A percentile compares a stretch with the other conserved stretches of the same genome.
These are phyloP conservation scores for Harpalus rubripes DNA, from an alignment of 2,888 invertebrate genomes.

Conservation along the genomic window DNA sequence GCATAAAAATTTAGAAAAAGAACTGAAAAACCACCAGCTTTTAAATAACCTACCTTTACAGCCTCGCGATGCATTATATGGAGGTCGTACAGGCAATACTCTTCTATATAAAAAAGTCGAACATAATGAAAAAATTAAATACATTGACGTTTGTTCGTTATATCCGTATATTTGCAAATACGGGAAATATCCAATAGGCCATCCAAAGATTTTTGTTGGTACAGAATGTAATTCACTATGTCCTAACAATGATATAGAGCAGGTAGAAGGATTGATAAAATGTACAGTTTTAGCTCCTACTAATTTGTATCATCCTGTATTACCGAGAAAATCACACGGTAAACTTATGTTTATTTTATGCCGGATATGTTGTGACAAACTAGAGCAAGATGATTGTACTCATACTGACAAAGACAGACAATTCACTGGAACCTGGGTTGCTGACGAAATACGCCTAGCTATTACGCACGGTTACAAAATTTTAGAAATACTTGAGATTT, in stretches of 20 bases:
- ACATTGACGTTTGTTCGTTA: not conserved
- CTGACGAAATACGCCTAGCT: slow-evolving; percentile 68
- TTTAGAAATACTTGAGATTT: slow-evolving; percentile 72
- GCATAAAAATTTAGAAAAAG: not conserved
- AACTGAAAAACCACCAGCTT: not conserved
- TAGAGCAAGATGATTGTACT: slow-evolving; percentile 70
- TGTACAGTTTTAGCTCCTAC: not conserved
- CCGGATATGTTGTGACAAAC: not conserved
- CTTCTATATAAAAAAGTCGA: too few relatives aligned
- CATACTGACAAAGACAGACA: slow-evolving; percentile 71
- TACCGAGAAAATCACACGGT: too few relatives aligned
- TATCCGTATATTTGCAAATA: not conserved
- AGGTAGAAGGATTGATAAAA: slow-evolving; percentile 6
- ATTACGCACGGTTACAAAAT: slow-evolving; percentile 73
- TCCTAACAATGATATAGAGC: not conserved
- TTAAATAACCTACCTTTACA: slow-evolving; percentile 15
- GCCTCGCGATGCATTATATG: not conserved
- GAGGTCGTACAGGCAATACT: not conserved
- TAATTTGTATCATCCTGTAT: not conserved
- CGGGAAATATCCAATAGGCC: slow-evolving; percentile 18
- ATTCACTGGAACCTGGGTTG: slow-evolving; percentile 71
- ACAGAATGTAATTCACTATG: not conserved
- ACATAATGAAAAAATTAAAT: not conserved
- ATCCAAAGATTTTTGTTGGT: slow-evolving; percentile 50
- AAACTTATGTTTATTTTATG: too few relatives aligned